Evolutionary conservation across 1,140 invertebrate genomes (phyloP), one percentile per base, ranked within the genome.

Genomic region (Chrysomallon squamiferum): DNA sequence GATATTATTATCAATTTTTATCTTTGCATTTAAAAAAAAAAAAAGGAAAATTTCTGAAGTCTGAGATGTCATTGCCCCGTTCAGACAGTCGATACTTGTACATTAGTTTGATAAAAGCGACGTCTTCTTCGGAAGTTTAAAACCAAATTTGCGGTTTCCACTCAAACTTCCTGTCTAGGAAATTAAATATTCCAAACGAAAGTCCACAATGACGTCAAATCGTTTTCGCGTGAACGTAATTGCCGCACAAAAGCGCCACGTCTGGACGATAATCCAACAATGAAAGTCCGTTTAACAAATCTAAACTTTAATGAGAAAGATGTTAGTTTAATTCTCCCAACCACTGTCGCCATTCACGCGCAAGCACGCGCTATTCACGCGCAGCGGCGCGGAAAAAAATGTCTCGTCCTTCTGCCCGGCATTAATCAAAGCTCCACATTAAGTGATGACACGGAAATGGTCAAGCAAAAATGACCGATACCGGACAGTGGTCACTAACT

Each of bases 361-460:
- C 33, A 30, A 43, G n/a, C 22, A 11, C 33, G n/a, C 30, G 41
- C 33, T 29, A 59, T 59, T 59, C 58, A 59, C 22, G 27, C 20
- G 22, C 25, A 38, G 30, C 25, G 58, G 38, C 35, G 32, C 38
- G 58, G 58, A 59, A 59, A 59, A 58, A 33, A 35, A 43, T 29
- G 58, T 15, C 58, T 35, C 50, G 13, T 18, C 38, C 58, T 59
- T 1, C 32, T 38, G 41, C 18, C 18, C 58, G 20, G 58, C 58
- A 59, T 59, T 59, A 59, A 59, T 59, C 58, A 59, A 33, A 59
- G 38, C 50, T 27, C n/a, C 22, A 54, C 50, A 54, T 54, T 54
- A 54, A 30, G 50, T 20, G 50, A 54, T 54, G 50, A 54, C 25
- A 54, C 50, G 22, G 50, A 27, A 27, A 30, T 30, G 50, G 50